These are phyloP conservation scores for Cheilosia vernalis DNA, from an alignment of 2,888 invertebrate genomes.

Conservation along the genomic window DNA sequence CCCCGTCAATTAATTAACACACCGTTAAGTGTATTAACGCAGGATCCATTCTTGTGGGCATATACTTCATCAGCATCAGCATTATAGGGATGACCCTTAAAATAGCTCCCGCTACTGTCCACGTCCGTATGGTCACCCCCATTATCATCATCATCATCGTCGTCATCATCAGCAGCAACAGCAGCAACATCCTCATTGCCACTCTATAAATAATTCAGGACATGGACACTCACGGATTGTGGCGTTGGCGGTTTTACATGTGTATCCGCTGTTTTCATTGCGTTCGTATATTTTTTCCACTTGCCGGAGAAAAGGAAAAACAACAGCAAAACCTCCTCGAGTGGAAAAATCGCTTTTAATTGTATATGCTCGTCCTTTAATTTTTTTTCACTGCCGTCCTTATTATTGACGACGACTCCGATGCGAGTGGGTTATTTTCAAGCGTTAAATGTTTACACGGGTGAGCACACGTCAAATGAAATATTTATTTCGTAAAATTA, in stretches of 20 bases:
- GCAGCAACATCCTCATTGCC: conserved; percentile 59
- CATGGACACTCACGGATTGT: conserved; percentile 71
- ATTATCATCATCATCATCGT: conserved; percentile 48
- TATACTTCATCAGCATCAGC: conserved; percentile 5
- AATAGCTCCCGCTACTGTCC: conserved; percentile 58
- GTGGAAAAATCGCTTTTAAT: conserved; percentile 72
- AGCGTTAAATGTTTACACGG: conserved; percentile 75
- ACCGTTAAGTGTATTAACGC: conserved; percentile 62
- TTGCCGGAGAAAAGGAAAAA: conserved; percentile 2
- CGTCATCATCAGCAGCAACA: conserved; percentile 13
- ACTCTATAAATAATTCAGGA: conserved; percentile 73
- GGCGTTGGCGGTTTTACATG: conserved; percentile 73
- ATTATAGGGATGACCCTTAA: conserved; percentile 58
- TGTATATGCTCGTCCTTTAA: conserved; percentile 68
- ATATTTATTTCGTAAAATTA: conserved; percentile 74
- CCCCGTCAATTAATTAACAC: conserved; percentile 68
- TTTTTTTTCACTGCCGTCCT: conserved; percentile 10
- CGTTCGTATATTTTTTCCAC: conserved; percentile 40
- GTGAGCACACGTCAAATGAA: conserved; percentile 75
- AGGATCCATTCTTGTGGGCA: conserved; percentile 32
- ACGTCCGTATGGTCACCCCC: conserved; percentile 43
- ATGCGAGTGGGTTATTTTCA: conserved; percentile 56
- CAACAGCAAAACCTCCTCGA: conserved; percentile 30
- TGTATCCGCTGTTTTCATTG: conserved; percentile 49
- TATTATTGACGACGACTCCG: conserved; percentile 39